Evolutionary conservation across 2,888 invertebrate genomes (phyloP), one percentile per base, ranked within the genome.

Genomic region (Meteorus colon): DNA sequence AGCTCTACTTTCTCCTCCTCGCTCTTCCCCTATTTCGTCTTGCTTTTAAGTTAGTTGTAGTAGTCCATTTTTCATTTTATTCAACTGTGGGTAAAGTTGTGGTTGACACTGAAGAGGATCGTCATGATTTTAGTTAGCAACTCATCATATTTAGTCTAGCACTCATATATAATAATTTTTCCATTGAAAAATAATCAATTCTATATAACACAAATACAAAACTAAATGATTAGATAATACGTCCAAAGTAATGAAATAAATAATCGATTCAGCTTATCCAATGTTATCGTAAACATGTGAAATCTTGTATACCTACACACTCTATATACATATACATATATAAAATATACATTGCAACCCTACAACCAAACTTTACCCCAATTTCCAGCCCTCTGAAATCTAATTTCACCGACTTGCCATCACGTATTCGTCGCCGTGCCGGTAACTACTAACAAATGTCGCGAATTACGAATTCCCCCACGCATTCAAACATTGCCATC

Each of bases 391-490:
- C 77, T 74, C 79, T 81, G 79, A 77, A 84, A 86, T 86, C 85
- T 81, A 85, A 85, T 85, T 86, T 80, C 78, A 73, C 79, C 78
- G 79, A 79, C 73, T 66, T 63, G 31, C 76, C 65, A 63, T 62
- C 73, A 34, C 76, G 75, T 81, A 74, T 81, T 78, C 78, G 80
- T 77, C 1, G 55, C 5, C 55, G 19, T 2, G 19, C 55, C 78
- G 82, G 82, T 83, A 84, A 83, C 81, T 74, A 78, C 77, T 81
- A 85, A 84, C 85, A 86, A 86, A 85, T 84, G 84, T 84, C 82
- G 83, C 82, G 85, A 86, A 86, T 86, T 85, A 86, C 82, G 82
- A 83, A 86, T 85, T 85, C 83, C 84, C 84, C 29, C 55, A 55
- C 63, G 66, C 76, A 77, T 75, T 76, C 75, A 79, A 79, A 81